These are phyloP conservation scores for Caenorhabditis sulstoni DNA, from an alignment of 2,888 invertebrate genomes.

Conservation along the genomic window DNA sequence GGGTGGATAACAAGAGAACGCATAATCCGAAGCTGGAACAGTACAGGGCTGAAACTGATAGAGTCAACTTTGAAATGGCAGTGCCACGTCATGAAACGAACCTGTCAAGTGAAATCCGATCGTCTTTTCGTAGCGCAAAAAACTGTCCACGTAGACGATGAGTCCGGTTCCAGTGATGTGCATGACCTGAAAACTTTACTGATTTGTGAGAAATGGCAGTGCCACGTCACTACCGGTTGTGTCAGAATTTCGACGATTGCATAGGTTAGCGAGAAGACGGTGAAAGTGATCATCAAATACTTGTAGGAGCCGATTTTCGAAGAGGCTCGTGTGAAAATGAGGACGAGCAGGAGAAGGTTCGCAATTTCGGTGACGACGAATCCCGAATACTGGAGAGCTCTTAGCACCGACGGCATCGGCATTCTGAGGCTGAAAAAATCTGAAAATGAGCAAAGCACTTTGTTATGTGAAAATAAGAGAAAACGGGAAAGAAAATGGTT, in stretches of 20 bases:
- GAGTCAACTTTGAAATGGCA: too few relatives aligned
- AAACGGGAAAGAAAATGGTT: too few relatives aligned
- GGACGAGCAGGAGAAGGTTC: background rate
- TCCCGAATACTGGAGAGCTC: constrained; percentile 25
- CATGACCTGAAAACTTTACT: constrained; percentile 19
- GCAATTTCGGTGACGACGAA: constrained; percentile 19
- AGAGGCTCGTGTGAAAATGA: constrained; percentile 6
- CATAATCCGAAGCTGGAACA: constrained; percentile 25
- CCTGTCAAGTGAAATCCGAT: constrained; percentile 9
- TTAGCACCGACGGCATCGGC: constrained; percentile 15
- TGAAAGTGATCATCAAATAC: constrained; percentile 31
- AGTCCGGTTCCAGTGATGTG: constrained; percentile 14
- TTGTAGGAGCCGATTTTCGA: constrained; percentile 30
- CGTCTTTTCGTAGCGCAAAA: constrained; percentile 13
- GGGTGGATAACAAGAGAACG: constrained; percentile 10
- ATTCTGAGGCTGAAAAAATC: constrained; percentile 6
- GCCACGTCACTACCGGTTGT: constrained; percentile 30
- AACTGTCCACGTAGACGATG: constrained; percentile 17
- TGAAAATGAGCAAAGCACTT: too few relatives aligned
- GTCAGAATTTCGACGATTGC: constrained; percentile 24
- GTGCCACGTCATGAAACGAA: background rate
- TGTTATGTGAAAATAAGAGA: too few relatives aligned
- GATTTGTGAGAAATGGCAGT: too few relatives aligned
- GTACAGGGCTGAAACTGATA: constrained; percentile 18
- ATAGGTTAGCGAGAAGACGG: constrained; percentile 24